Conservation (phyloP, 2,113 vertebrate species). For the Neotoma lepida region DNA sequence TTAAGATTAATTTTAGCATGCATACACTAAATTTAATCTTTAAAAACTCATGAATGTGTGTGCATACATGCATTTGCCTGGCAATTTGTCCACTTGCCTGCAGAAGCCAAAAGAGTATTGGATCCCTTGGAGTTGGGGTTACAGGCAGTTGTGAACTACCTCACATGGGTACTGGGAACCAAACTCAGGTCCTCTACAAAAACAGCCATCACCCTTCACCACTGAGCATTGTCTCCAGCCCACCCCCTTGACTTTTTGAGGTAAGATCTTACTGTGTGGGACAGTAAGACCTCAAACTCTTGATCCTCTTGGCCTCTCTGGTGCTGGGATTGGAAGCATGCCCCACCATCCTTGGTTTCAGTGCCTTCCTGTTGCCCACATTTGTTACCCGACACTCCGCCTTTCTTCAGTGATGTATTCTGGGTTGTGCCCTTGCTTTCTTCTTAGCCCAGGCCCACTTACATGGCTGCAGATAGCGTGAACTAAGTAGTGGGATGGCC, state of each 20-base stretch:
- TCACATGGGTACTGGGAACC: neutral
- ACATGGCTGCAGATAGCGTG: neutral
- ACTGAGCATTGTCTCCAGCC: neutral
- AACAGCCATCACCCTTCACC: neutral
- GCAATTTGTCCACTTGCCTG: neutral
- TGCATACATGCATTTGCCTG: neutral
- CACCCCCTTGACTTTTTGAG: neutral
- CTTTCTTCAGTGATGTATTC: neutral
- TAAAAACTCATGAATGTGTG: neutral
- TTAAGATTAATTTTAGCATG: neutral
- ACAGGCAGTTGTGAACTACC: neutral
- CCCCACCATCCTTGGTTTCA: neutral
- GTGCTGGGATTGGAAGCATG: too few relatives aligned
- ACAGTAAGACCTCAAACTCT: neutral
- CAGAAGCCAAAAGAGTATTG: neutral
- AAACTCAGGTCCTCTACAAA: neutral
- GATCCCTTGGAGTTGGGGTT: neutral
- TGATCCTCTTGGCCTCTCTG: neutral
- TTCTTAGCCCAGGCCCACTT: constrained; percentile 13
- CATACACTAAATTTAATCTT: neutral
- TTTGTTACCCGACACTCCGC: neutral
- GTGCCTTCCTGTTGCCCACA: neutral
- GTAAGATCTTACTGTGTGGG: neutral
- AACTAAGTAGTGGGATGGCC: constrained; percentile 21
- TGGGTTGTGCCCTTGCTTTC: neutral